Percentiles rank a stretch among this genome's conserved stretches.
phyloP scores from a whole-genome alignment of 2,888 invertebrate genomes.

The Cantharis rufa region DNA sequence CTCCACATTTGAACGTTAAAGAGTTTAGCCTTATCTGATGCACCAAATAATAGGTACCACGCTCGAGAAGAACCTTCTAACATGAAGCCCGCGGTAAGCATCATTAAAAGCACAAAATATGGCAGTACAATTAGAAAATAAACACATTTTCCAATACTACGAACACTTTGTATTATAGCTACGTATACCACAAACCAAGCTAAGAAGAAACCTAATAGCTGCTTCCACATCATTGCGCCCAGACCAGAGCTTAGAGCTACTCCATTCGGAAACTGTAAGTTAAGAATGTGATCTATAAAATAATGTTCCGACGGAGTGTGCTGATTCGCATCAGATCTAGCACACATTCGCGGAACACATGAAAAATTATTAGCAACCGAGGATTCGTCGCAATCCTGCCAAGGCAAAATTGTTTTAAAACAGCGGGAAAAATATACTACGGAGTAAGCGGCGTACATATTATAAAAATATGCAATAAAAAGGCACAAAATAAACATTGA shows the following conservation, averaged over 20 bases:
- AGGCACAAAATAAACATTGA: constrained; percentile 53
- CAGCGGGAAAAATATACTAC: constrained; percentile 56
- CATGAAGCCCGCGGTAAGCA: constrained; percentile 15
- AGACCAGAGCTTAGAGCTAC: neutral
- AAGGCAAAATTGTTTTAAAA: constrained; percentile 56
- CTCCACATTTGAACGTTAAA: constrained; percentile 54
- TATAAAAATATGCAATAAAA: constrained; percentile 52
- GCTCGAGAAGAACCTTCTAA: constrained; percentile 12
- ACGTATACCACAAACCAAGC: constrained; percentile 24
- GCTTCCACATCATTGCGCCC: constrained; percentile 13
- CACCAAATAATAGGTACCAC: neutral
- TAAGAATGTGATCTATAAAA: constrained; percentile 16
- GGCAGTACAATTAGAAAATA: constrained; percentile 14
- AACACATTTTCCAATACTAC: constrained; percentile 24
- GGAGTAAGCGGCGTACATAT: constrained; percentile 54
- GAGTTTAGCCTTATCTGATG: neutral
- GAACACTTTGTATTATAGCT: constrained; percentile 16
- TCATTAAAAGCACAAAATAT: constrained; percentile 19
- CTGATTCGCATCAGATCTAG: neutral
- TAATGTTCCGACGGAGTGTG: constrained; percentile 13
- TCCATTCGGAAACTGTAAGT: neutral
- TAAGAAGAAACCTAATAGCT: constrained; percentile 11
- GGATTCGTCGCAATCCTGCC: constrained; percentile 40
- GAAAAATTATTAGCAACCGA: neutral
- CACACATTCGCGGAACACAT: constrained; percentile 16